phyloP scores from a whole-genome alignment of 2,888 invertebrate genomes.

The Cerastoderma edule region DNA sequence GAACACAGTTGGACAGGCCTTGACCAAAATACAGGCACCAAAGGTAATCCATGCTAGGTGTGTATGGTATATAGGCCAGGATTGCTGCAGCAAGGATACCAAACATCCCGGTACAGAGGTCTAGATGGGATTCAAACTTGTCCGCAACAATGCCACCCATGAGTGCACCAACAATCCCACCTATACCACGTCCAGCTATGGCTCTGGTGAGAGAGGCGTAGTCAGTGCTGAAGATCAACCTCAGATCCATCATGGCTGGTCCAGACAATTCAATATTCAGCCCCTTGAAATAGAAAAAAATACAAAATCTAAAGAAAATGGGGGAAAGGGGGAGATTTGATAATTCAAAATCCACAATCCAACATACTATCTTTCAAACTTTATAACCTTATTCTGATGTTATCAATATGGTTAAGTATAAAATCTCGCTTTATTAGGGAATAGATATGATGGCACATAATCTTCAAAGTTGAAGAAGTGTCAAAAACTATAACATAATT shows the following conservation, averaged over 20 bases:
- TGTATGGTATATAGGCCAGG: slow-evolving; percentile 31
- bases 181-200: slow-evolving; percentile 45
- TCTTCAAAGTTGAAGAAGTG: too few species aligned
- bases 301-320: too few species aligned
- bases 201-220: slow-evolving; percentile 43
- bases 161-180: slow-evolving; percentile 45
- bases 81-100: slow-evolving; percentile 26
- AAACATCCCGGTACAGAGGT: slow-evolving; percentile 34
- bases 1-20: slow-evolving; percentile 24
- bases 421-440: too few species aligned
- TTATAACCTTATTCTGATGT: too few species aligned
- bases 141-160: slow-evolving; percentile 42
- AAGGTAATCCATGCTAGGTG: slow-evolving; percentile 37
- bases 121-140: slow-evolving; percentile 35
- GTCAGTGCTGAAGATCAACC: slow-evolving; percentile 43
- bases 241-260: slow-evolving; percentile 55
- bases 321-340: too few species aligned
- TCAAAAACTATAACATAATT: too few species aligned
- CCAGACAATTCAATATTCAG: slow-evolving; percentile 43
- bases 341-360: too few species aligned
- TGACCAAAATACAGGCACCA: slow-evolving; percentile 43
- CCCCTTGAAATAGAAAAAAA: slow-evolving; percentile 30
- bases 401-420: too few species aligned
- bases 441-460: too few species aligned
- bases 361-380: too few species aligned